Base-by-base conservation (phyloP, 2,797 vertebrate species). In the Chelidonichthys spinosus region DNA sequence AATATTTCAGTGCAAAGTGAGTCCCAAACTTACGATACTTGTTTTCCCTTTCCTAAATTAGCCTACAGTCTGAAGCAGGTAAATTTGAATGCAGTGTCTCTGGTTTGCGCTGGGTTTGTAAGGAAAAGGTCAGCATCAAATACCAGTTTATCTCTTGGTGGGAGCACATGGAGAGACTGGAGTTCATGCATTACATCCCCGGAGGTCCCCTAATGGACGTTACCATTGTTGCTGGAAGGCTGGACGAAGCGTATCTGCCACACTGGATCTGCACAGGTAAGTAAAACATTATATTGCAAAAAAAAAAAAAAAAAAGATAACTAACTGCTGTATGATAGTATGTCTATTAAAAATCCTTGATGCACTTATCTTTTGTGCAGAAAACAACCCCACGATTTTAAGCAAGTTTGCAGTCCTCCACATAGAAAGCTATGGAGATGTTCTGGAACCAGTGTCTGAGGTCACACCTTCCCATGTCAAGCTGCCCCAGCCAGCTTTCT, bases 181-280 rank as follows among this genome's bases (percentile, higher is more conserved):
- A 74, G n/a, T 17, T 2, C 53, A 35, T 61, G 13, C 0, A 11
- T 0, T 82, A 68, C 69, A 42, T 60, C 9, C 53, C 76, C 61
- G 79, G 37, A 68, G 79, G 74, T 50, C 74, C 79, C 0, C 54
- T 79, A 5, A n/a, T 82, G 11, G 62, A 79, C 54, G 14, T 85
- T 11, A 68, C n/a, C 36, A 49, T 76, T 4, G n/a, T n/a, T 42
- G 7, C 17, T 81, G 78, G 78, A 43, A 55, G n/a, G 52, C 15
- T 81, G 1, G 40, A n/a, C 11, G 67, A 78, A 44, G 71, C 68
- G 0, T 2, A 78, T 18, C 71, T 84, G 59, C 68, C 60, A 5
- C 82, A 85, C 70, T 84, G 74, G 74, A 52, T 84, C 63, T 74
- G 71, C 63, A 74, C 7, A 11, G 52, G 81, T 73, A 35, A 25